Base-by-base conservation (phyloP, 1,140 invertebrate genomes). In the Pachypsylla venusta region DNA sequence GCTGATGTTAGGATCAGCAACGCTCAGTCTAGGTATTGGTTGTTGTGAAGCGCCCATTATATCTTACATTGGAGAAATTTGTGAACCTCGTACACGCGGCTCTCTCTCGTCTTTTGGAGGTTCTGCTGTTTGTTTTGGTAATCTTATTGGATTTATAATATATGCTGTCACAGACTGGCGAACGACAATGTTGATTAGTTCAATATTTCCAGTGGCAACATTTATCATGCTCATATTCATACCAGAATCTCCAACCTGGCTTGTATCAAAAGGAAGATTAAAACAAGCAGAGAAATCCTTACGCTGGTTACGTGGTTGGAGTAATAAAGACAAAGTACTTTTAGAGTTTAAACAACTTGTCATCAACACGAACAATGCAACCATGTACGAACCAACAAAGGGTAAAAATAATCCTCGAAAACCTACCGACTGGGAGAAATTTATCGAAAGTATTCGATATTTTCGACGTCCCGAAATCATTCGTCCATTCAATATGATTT, bases 221-320 rank as follows among this genome's bases (percentile, higher is more conserved):
- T 57, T 65, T 25, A 20, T 64, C 12, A 55, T 55, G 53, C 54
- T 39, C 4, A 19, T 59, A 2, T 58, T 53, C 24, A 16, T 82
- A 3, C 81, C 82, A 10, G 82, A 84, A 70, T 80, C 80, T 4
- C 82, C 83, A 35, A 70, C 80, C 7, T 83, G 81, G 80, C 68
- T 80, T 2, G 62, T 79, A 39, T 71, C 72, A n/a, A 72, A 74
- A 64, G 73, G 75, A 13, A 65, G 71, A 57, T 68, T 72, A 28
- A 69, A 72, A 16, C 74, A 77, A 22, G 75, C 77, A 1, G 61
- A 73, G 19, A 70, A 71, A 55, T 69, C 75, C 0, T 62, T 78
- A 0, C 72, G 73, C 30, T 75, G 73, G 68, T 67, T 77, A 0
- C 68, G 77, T 10, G 77, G 76, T 0, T 78, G 76, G 75, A 64